These are phyloP conservation scores for rabbit (Oryctolagus cuniculus) DNA, from an alignment of 2,113 vertebrate genomes.

Conservation along the genomic window DNA sequence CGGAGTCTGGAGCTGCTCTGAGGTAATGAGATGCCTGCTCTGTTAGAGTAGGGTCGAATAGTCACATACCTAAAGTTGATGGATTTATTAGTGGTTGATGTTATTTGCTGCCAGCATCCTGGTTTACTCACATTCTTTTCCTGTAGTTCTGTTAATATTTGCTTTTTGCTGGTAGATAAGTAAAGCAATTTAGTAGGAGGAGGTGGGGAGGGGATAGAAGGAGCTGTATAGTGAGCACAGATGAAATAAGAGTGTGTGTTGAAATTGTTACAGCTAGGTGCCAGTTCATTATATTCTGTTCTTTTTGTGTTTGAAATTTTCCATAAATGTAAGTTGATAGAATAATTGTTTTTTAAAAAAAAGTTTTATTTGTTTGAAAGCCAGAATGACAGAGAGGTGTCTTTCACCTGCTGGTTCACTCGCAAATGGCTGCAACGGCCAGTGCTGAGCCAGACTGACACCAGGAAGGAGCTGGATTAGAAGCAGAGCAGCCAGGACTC, in stretches of 20 bases:
- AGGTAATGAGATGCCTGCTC: background rate
- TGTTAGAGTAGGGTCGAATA: background rate
- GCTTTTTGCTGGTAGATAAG: background rate
- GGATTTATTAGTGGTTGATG: background rate
- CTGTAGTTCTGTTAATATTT: slow-evolving; percentile 18
- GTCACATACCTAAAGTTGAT: background rate
- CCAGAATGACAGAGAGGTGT: too few relatives aligned
- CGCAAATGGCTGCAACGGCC: too few relatives aligned
- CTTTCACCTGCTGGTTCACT: too few relatives aligned
- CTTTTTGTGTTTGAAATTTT: slow-evolving; percentile 38
- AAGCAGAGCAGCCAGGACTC: too few relatives aligned
- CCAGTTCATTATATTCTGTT: slow-evolving; percentile 2
- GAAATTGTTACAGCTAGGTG: background rate
- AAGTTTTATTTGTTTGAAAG: too few relatives aligned
- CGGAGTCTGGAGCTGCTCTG: background rate
- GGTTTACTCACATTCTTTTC: background rate
- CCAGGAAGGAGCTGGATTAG: too few relatives aligned
- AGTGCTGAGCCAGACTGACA: too few relatives aligned
- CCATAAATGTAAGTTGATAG: background rate
- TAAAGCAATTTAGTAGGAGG: slow-evolving; percentile 14
- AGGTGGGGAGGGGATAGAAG: background rate
- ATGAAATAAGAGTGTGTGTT: background rate
- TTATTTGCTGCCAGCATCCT: background rate
- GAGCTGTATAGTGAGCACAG: background rate
- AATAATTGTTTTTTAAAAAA: too few relatives aligned